A percentile compares a stretch with the other conserved stretches of the same genome.
These are phyloP conservation scores for Thecophora atra DNA, from an alignment of 2,888 invertebrate species.

Conservation along the genomic window DNA sequence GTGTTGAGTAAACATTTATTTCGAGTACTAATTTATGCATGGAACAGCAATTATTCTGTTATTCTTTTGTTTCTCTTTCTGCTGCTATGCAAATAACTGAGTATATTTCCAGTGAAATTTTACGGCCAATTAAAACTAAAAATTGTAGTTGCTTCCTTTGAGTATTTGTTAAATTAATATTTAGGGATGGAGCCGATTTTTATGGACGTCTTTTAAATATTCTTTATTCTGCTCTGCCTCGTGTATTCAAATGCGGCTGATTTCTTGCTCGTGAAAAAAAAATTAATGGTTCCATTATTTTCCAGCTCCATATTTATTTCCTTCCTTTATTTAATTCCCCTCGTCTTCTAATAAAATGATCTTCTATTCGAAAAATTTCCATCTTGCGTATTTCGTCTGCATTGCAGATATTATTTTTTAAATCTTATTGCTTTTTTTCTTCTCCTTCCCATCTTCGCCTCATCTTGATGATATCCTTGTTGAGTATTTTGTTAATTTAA, in stretches of 20 bases:
- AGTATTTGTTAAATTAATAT: neutral
- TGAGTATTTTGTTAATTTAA: constrained; percentile 44
- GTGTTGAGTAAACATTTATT: constrained; percentile 29
- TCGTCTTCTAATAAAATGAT: constrained; percentile 17
- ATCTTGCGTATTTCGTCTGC: constrained; percentile 5
- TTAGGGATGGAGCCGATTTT: neutral
- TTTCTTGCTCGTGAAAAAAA: too few relatives aligned
- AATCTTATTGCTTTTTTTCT: neutral
- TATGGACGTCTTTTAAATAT: neutral
- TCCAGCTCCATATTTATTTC: neutral
- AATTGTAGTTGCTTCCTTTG: neutral
- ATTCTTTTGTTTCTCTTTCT: neutral
- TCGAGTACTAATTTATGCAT: constrained; percentile 23
- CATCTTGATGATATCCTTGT: constrained; percentile 21
- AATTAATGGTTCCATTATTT: too few relatives aligned
- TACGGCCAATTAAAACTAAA: neutral
- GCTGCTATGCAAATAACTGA: constrained; percentile 9
- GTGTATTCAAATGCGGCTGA: too few relatives aligned
- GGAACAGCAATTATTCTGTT: constrained; percentile 16
- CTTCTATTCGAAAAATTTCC: neutral
- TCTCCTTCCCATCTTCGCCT: neutral
- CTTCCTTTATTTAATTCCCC: neutral
- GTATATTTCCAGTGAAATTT: constrained; percentile 8
- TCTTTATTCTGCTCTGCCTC: too few relatives aligned
- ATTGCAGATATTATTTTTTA: constrained; percentile 16